Percentiles rank a stretch among this genome's conserved stretches.
Conservation (phyloP, 2,888 invertebrate genomes). For the Dasypogon diadema region DNA sequence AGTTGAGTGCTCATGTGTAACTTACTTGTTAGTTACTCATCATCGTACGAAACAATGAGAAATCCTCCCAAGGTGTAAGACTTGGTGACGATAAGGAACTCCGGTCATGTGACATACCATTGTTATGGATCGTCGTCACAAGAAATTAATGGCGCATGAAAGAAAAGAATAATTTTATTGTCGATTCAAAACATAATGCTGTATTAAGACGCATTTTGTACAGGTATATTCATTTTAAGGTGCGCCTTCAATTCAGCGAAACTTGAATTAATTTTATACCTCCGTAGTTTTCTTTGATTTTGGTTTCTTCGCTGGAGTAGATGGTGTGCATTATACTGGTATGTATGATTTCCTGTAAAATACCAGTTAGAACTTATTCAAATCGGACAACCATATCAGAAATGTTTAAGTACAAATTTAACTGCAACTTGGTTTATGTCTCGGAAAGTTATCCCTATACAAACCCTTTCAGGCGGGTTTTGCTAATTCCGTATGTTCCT, state of each 20-base stretch:
- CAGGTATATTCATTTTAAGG: slow-evolving; percentile 21
- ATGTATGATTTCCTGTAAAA: no score
- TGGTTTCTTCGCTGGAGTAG: no score
- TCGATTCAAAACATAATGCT: neutral
- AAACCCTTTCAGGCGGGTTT: no score
- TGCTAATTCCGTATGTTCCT: no score
- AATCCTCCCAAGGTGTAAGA: slow-evolving; percentile 43
- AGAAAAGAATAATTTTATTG: slow-evolving; percentile 37
- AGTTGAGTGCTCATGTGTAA: slow-evolving; percentile 38
- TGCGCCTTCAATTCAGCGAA: slow-evolving; percentile 6
- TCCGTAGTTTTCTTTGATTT: no score
- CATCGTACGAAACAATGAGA: slow-evolving; percentile 11
- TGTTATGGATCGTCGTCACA: slow-evolving; percentile 18
- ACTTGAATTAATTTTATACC: no score
- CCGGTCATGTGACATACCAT: slow-evolving; percentile 48
- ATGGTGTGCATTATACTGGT: no score
- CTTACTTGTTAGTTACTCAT: slow-evolving; percentile 34
- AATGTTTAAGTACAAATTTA: no score
- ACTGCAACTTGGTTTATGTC: no score
- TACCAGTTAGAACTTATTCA: no score
- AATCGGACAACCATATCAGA: no score
- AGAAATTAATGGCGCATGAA: slow-evolving; percentile 49
- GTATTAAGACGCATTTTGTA: slow-evolving; percentile 17
- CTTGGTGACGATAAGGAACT: slow-evolving; percentile 46
- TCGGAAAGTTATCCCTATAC: no score